Percentiles rank a stretch among this genome's conserved stretches.
Conservation (phyloP, 2,113 vertebrate species). For the Periophthalmodon schlosseri region DNA sequence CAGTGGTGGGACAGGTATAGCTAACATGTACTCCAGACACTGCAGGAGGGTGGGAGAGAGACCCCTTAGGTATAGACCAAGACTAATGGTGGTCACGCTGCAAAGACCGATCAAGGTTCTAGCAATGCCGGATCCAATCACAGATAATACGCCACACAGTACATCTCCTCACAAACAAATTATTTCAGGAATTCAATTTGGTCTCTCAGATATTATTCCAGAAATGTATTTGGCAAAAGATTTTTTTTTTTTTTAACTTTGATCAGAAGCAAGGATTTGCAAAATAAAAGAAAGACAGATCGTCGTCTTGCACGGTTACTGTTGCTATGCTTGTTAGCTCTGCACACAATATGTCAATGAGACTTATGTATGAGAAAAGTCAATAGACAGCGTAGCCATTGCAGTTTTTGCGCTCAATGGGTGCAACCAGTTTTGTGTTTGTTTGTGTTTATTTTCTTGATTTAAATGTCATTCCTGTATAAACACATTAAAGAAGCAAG, state of each 20-base stretch:
- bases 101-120: conserved; percentile 26
- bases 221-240: neutral
- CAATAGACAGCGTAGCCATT: neutral
- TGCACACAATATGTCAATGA: neutral
- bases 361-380: neutral
- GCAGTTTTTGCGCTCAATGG: neutral
- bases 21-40: conserved; percentile 43
- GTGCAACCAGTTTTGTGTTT: neutral
- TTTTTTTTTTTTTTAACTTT: neutral
- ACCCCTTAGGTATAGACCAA: conserved; percentile 58
- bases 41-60: conserved; percentile 48
- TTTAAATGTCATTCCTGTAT: neutral
- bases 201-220: neutral
- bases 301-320: neutral
- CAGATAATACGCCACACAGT: neutral
- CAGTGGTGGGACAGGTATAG: conserved; percentile 54
- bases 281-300: neutral
- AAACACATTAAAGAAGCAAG: neutral
- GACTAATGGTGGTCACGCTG: conserved; percentile 58
- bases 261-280: neutral
- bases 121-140: neutral
- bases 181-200: neutral
- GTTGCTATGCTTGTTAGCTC: conserved; percentile 9
- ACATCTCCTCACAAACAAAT: neutral
- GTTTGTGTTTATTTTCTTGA: neutral